Evolutionary conservation across 2,888 invertebrate genomes (phyloP).

Genomic region (Eumerus sabulonum): DNA sequence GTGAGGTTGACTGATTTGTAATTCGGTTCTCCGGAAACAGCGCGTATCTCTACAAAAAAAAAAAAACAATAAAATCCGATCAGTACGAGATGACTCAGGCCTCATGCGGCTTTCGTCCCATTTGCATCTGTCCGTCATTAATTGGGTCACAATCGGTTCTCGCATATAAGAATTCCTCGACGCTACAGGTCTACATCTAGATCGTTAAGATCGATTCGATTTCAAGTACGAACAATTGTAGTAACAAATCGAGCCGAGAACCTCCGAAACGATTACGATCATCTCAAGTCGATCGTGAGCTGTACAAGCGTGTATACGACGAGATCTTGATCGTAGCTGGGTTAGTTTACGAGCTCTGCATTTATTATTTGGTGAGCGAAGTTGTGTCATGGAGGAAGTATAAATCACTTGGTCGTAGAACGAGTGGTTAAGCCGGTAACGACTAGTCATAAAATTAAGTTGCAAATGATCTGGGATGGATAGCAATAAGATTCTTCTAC

Average conservation of each 20-base stretch:
- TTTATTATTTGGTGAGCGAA: conserved; percentile 40
- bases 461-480: conserved; percentile 42
- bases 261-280: conserved; percentile 28
- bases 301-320: neutral
- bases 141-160: conserved; percentile 56
- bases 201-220: conserved; percentile 37
- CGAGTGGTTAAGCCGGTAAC: conserved; percentile 30
- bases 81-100: conserved; percentile 20
- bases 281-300: conserved; percentile 6
- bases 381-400: conserved; percentile 37
- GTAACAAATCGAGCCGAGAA: conserved; percentile 26
- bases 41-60: conserved; percentile 77
- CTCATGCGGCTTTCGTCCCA: no score
- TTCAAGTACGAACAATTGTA: conserved; percentile 11
- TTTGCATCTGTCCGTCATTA: conserved; percentile 23
- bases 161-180: conserved; percentile 25
- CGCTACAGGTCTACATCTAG: conserved; percentile 8
- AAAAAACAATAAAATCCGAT: conserved; percentile 15
- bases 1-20: conserved; percentile 79
- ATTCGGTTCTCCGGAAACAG: conserved; percentile 78
- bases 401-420: conserved; percentile 35
- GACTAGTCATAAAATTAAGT: conserved; percentile 49
- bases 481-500: conserved; percentile 7
- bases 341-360: conserved; percentile 57
- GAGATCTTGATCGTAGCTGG: conserved; percentile 35